phyloP scores from a whole-genome alignment of 2,888 invertebrate genomes.

The Zaprionus bogoriensis region DNA sequence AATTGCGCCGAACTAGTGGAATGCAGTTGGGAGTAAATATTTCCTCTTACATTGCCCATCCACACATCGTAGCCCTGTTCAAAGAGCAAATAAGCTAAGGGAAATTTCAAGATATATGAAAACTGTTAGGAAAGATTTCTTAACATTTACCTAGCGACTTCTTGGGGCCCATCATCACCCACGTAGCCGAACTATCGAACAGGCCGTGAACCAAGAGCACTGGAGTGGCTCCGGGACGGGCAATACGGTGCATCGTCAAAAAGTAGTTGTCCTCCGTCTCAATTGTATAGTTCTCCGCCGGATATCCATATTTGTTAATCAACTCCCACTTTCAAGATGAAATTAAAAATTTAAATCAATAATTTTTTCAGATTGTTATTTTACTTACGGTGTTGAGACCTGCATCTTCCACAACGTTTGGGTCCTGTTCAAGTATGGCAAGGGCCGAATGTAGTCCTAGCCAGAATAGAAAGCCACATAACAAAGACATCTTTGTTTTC shows the following conservation, averaged over 20 bases:
- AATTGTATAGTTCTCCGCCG: conserved; percentile 85
- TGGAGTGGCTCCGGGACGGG: conserved; percentile 82
- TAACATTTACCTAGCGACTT: conserved; percentile 77
- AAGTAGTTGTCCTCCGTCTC: conserved; percentile 90
- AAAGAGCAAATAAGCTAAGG: conserved; percentile 84
- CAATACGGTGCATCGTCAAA: conserved; percentile 88
- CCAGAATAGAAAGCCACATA: conserved; percentile 1
- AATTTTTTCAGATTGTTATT: background rate
- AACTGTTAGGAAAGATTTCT: background rate
- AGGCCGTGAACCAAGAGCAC: conserved; percentile 88
- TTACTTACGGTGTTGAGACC: conserved; percentile 6
- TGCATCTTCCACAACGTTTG: conserved; percentile 34
- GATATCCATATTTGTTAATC: conserved; percentile 85
- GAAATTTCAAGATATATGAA: too few relatives aligned
- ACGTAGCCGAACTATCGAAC: conserved; percentile 88
- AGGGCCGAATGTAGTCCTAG: background rate
- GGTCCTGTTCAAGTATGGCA: background rate
- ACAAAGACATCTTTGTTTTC: conserved; percentile 6
- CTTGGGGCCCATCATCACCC: conserved; percentile 87
- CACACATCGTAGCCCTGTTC: conserved; percentile 84
- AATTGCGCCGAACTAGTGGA: conserved; percentile 81
- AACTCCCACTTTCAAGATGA: background rate
- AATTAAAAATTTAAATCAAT: background rate
- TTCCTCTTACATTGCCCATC: conserved; percentile 87
- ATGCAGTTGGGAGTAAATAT: conserved; percentile 85